Base-by-base conservation (phyloP, 2,797 vertebrate genomes). In the Lagodon rhomboides region DNA sequence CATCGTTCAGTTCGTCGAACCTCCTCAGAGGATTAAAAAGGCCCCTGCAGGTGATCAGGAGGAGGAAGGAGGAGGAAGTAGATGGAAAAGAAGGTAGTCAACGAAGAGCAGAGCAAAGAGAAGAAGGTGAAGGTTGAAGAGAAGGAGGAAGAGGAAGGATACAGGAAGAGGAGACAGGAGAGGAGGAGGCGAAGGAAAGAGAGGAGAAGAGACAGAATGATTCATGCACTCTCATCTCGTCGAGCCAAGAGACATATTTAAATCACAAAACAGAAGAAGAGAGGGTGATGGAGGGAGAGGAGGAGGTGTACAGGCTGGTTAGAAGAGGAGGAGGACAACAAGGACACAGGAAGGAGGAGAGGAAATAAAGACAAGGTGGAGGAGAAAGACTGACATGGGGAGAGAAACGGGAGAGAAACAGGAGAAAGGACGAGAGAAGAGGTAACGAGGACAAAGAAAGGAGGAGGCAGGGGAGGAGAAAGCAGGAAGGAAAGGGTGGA, bases 181-280 rank as follows among this genome's bases (percentile, higher is more conserved):
- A 50, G 2, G 46, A 47, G 46, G 47, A 20, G 47, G 3, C 4
- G 51, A 53, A 22, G 51, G n/a, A n/a, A n/a, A 11, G 51, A 53
- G 51, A 50, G 18, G n/a, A 5, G 18, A 11, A n/a, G 8, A 11
- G 47, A 11, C 53, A 16, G 12, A 17, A 13, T 54, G 51, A 54
- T 25, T 54, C 22, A 47, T 47, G 22, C 16, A 1, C 17, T 61
- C 23, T 20, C 63, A 53, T 53, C 49, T 49, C 30, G 54, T 56
- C 18, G 18, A 63, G 61, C 25, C 51, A 64, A 47, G 12, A 65
- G 43, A 65, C 65, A 65, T 65, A 58, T 74, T 38, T 65, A 44
- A 74, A 74, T 74, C 55, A 63, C 49, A 30, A 68, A 47, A 59
- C 44, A 56, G 27, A 16, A 56, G 54, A 25, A 17, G 25, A 58